Evolutionary conservation across 2,888 invertebrate genomes (phyloP), one percentile per base, ranked within the genome.

Genomic region (Rhagonycha fulva): DNA sequence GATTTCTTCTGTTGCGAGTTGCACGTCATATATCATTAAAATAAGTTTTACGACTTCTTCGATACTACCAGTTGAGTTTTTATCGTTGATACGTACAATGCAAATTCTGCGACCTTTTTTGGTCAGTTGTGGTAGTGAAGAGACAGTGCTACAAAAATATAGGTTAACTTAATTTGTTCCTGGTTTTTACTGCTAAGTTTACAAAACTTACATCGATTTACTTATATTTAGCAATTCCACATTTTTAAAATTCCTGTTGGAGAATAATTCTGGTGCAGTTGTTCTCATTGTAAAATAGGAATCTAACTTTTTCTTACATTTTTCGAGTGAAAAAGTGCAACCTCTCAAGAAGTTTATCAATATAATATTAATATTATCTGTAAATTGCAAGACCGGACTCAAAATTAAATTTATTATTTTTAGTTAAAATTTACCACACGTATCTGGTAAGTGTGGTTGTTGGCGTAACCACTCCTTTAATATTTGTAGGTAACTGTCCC

Each of bases 251-350:
- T 95, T 95, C 78, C 95, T 91, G 85, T 95, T 92, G 75, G 90
- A 88, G 87, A 95, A 96, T 88, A 96, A 94, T 85, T 96, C 95
- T 0, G 96, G 96, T 32, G 94, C 92, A 1, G 94, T 94, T 7
- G 93, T 91, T 23, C 95, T 90, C 94, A 95, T 94, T 11, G 96
- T 95, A 87, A 95, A 95, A 88, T 95, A 96, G 94, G 95, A 95
- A 87, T 96, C 96, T 84, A 96, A 88, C 87, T 96, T 96, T 84
- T 91, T 91, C 88, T 96, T 96, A 86, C 94, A 93, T 88, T 94
- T 95, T 88, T 96, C 95, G 86, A 96, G 86, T 71, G 95, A 95
- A 88, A 95, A 96, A 89, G 95, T 96, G 89, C 95, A 94, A 28
- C 95, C 95, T n/a, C 96, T 91, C 78, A 96, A 91, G 89, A 95